Percentiles rank a stretch among this genome's conserved stretches.
phyloP scores from a whole-genome alignment of 2,113 vertebrate genomes.

The Notothenia rossii region DNA sequence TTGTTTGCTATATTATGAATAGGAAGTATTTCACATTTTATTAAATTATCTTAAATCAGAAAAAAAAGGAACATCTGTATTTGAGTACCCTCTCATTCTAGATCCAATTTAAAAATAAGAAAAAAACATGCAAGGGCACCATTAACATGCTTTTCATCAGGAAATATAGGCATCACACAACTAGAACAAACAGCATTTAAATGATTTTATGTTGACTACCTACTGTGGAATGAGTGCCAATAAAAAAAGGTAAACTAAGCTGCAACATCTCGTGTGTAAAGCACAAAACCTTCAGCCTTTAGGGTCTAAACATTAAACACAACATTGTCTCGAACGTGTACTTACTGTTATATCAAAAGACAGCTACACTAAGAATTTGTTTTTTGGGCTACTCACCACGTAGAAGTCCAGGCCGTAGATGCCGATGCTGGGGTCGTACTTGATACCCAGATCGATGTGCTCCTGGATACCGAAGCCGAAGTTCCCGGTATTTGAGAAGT shows the following conservation, averaged over 20 bases:
- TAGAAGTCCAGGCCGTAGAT: constrained; percentile 99
- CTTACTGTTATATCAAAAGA: too few relatives aligned
- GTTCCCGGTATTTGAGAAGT: constrained; percentile 98
- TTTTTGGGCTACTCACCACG: constrained; percentile 85
- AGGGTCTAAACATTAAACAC: too few relatives aligned
- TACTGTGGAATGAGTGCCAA: not conserved
- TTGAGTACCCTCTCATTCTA: not conserved
- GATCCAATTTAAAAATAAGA: not conserved
- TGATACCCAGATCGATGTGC: constrained; percentile 98
- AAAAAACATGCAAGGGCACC: not conserved
- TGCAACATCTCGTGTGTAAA: not conserved
- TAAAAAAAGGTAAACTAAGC: too few relatives aligned
- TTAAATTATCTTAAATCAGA: not conserved
- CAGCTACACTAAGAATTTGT: not conserved
- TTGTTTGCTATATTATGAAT: too few relatives aligned
- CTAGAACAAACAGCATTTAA: not conserved
- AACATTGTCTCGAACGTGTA: too few relatives aligned
- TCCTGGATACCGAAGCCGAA: constrained; percentile 99
- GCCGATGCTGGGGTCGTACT: constrained; percentile 98
- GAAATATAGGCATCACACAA: not conserved
- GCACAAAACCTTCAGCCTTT: not conserved
- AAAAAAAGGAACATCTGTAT: not conserved
- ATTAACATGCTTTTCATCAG: not conserved
- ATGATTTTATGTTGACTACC: not conserved
- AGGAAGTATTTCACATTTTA: too few relatives aligned